Evolutionary conservation across 1,140 invertebrate species (phyloP).

Genomic region (Centruroides sculpturatus): DNA sequence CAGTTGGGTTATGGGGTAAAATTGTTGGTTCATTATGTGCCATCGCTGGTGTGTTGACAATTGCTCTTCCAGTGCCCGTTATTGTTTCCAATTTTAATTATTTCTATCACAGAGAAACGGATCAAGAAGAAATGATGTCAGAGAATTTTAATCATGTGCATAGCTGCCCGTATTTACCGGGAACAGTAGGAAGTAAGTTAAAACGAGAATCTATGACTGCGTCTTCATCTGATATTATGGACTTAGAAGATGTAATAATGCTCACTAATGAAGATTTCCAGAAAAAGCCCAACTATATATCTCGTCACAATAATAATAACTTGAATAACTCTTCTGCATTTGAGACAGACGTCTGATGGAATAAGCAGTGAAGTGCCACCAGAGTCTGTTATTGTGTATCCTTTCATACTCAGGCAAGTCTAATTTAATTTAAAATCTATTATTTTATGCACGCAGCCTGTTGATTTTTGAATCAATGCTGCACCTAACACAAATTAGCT

Average conservation of each 20-base stretch:
- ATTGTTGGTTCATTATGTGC: slow-evolving; percentile 96
- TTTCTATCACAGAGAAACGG: slow-evolving; percentile 98
- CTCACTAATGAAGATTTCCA: background rate
- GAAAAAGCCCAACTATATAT: slow-evolving; percentile 63
- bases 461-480: too few species aligned
- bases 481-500: too few species aligned
- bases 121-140: slow-evolving; percentile 95
- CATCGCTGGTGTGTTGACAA: slow-evolving; percentile 96
- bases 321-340: slow-evolving; percentile 65
- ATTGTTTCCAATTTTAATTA: slow-evolving; percentile 98
- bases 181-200: slow-evolving; percentile 51
- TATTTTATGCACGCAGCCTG: too few species aligned
- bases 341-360: slow-evolving; percentile 82
- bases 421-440: too few species aligned
- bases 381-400: too few species aligned
- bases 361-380: too few species aligned
- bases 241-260: slow-evolving; percentile 55
- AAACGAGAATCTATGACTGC: slow-evolving; percentile 78
- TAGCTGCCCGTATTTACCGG: slow-evolving; percentile 87
- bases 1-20: slow-evolving; percentile 96
- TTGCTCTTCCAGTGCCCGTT: slow-evolving; percentile 95
- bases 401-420: too few species aligned
- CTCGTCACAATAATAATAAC: slow-evolving; percentile 65
- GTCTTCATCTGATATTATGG: slow-evolving; percentile 88
- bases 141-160: slow-evolving; percentile 95